These are phyloP conservation scores for Orthonychiurus folsomi DNA, from an alignment of 2,888 invertebrate species.

Conservation along the genomic window DNA sequence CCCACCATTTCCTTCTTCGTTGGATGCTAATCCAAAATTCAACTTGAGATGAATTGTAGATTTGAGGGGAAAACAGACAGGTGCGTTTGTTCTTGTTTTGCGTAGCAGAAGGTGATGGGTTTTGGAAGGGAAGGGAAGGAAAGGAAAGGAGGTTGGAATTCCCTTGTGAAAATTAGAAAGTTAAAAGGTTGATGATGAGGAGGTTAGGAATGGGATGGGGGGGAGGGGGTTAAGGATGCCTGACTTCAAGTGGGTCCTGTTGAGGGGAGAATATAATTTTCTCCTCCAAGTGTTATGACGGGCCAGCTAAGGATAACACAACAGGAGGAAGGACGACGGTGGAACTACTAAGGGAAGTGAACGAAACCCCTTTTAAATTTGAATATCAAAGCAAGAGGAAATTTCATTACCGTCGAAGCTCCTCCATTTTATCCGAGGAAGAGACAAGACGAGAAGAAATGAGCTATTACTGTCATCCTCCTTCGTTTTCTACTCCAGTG, in stretches of 20 bases:
- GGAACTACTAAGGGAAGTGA: too few species aligned
- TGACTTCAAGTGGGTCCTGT: background rate
- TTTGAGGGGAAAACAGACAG: too few species aligned
- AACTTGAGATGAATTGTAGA: too few species aligned
- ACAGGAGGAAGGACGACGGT: background rate
- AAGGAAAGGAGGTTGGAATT: too few species aligned
- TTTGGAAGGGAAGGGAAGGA: too few species aligned
- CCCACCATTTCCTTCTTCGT: too few species aligned
- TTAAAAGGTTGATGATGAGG: constrained; percentile 11
- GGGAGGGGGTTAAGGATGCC: background rate
- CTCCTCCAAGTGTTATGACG: background rate
- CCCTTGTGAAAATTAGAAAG: too few species aligned
- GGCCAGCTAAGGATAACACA: background rate
- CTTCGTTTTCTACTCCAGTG: too few species aligned
- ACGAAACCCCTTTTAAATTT: constrained; percentile 3
- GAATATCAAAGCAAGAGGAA: constrained; percentile 8
- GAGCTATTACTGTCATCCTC: background rate
- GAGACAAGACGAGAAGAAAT: background rate
- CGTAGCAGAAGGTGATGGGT: too few species aligned
- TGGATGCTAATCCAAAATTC: too few species aligned
- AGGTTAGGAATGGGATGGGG: too few species aligned
- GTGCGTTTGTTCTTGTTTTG: too few species aligned
- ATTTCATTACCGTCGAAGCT: constrained; percentile 3
- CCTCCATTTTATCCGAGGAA: background rate
- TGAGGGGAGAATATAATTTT: background rate